phyloP scores from a whole-genome alignment of 2,113 vertebrate species.

The Ceyx cyanopectus region DNA sequence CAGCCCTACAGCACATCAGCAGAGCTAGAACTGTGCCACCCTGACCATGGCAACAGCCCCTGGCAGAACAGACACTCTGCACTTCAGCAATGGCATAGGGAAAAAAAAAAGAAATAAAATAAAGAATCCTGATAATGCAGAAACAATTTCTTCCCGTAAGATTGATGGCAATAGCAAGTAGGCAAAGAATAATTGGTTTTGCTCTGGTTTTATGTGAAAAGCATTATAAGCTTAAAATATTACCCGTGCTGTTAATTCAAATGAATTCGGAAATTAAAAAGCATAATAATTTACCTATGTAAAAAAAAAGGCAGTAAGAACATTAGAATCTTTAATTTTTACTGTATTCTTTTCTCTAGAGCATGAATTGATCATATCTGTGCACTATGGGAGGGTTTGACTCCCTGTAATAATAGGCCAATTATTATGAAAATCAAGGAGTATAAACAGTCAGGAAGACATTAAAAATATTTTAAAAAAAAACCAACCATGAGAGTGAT shows the following conservation, averaged over 20 bases:
- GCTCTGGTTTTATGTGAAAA: background rate
- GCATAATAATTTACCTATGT: background rate
- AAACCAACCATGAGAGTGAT: accelerated
- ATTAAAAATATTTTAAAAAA: background rate
- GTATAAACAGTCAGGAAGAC: background rate
- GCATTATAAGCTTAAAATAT: background rate
- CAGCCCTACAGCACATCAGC: slow-evolving; percentile 12
- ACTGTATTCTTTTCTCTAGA: background rate
- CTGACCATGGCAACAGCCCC: background rate
- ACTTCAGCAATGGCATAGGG: background rate
- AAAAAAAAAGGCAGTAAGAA: background rate
- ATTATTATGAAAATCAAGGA: background rate
- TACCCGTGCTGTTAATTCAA: background rate
- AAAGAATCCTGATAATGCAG: background rate
- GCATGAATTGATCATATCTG: background rate
- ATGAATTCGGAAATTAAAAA: background rate
- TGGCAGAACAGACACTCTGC: background rate
- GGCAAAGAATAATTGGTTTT: background rate
- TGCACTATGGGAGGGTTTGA: background rate
- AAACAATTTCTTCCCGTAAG: background rate
- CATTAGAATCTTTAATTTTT: background rate
- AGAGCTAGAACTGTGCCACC: background rate
- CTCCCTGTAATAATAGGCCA: background rate
- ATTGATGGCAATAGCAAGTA: background rate
- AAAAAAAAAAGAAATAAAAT: background rate